Base-by-base conservation (phyloP, 2,113 vertebrate genomes). In the Elephas maximus region DNA sequence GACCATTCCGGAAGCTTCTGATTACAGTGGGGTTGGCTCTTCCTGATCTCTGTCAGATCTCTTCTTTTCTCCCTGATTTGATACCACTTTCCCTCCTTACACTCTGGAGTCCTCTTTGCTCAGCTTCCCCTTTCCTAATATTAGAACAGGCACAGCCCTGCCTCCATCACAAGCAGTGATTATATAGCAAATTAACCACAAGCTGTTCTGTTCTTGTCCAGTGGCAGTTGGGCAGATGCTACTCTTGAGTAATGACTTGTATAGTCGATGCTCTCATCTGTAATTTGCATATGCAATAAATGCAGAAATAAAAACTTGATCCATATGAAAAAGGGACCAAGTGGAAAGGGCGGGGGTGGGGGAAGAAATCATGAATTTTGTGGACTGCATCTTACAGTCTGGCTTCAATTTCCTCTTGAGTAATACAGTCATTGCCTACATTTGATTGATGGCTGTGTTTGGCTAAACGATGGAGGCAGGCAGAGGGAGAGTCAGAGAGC, bases 101-200 rank as follows among this genome's bases (percentile, higher is more conserved):
- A 6, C 97, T 97, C 98, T 97, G 97, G 98, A 98, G 98, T 98
- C 98, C 98, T 99, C 98, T 99, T 98, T 98, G 98, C 98, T 98
- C 98, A 98, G 98, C 98, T 98, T 98, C 98, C 98, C 97, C 98
- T 99, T 98, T 99, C 98, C 98, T 98, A 99, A 99, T 99, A 99
- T 99, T 99, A 98, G 98, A 98, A 98, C 97, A 98, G 98, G 98
- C 98, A 94, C 97, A 98, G 98, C 98, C 98, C 98, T 98, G 96
- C 98, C 97, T 98, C 97, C 97, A 97, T 99, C 98, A 98, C 98
- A 98, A 98, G 98, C 98, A 99, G 98, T 98, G 98, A 99, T 99
- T 99, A 99, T 98, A 98, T 99, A 99, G 98, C 98, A 99, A 98
- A 99, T 99, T 99, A 99, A 99, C 98, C 98, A 99, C 99, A 99